phyloP scores from a whole-genome alignment of 35 echinoderm and acorn worm genomes.

The Ophiothrix spiculata region DNA sequence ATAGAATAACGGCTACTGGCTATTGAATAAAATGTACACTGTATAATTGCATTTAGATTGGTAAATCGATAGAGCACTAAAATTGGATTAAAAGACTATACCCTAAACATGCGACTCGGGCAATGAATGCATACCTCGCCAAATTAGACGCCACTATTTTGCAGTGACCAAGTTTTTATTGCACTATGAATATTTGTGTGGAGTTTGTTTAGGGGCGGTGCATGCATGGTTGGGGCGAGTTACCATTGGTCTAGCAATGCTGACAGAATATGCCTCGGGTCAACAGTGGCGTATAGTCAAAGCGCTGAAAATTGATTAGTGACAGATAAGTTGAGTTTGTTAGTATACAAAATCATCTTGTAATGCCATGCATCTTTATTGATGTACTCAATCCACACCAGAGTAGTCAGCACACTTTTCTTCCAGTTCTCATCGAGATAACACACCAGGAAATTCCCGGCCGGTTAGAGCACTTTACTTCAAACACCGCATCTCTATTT shows the following conservation, averaged over 20 bases:
- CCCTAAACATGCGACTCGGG: constrained; percentile 17
- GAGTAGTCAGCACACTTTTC: constrained; percentile 16
- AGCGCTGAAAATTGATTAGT: constrained; percentile 43
- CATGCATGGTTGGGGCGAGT: not conserved
- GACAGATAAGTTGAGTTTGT: constrained; percentile 49
- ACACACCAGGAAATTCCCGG: not conserved
- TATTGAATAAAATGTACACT: constrained; percentile 59
- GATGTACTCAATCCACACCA: constrained; percentile 28
- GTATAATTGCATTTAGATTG: constrained; percentile 60
- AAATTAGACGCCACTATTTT: constrained; percentile 33
- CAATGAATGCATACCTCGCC: constrained; percentile 32
- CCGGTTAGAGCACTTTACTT: no score
- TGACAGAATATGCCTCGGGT: not conserved
- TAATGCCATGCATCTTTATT: constrained; percentile 14
- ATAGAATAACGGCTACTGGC: constrained; percentile 44
- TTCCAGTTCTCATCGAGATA: not conserved
- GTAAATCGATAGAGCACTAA: constrained; percentile 15
- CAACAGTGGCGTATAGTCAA: not conserved
- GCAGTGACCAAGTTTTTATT: constrained; percentile 28
- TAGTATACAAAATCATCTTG: constrained; percentile 15
- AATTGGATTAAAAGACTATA: constrained; percentile 38
- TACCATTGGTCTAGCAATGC: constrained; percentile 13
- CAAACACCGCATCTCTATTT: not conserved
- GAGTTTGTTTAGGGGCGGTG: not conserved
- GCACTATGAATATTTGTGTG: constrained; percentile 7